Evolutionary conservation across 2,113 vertebrate genomes (phyloP).

Genomic region (Aspiorhynchus laticeps): DNA sequence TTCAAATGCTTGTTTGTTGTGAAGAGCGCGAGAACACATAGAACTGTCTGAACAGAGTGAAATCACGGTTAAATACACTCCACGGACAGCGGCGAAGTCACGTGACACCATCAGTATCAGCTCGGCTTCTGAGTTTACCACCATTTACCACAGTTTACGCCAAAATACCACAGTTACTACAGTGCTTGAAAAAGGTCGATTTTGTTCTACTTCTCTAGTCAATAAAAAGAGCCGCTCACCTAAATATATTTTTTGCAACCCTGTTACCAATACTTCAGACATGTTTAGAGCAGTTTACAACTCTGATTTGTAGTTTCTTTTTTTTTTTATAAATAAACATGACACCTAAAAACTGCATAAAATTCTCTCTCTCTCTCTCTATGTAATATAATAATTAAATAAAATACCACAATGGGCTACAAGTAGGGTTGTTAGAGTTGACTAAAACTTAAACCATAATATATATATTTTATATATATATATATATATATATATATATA

Average conservation of each 20-base stretch:
- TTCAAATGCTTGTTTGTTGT: neutral
- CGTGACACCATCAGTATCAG: conserved; percentile 21
- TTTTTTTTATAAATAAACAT: neutral
- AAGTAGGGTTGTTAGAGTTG: neutral
- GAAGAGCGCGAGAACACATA: neutral
- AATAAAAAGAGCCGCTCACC: neutral
- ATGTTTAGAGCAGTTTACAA: too few species aligned
- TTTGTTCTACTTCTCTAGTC: neutral
- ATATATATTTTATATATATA: too few species aligned
- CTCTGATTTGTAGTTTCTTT: too few species aligned
- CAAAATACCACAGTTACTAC: neutral
- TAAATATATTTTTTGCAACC: neutral
- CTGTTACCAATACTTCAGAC: neutral
- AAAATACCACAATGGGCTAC: neutral
- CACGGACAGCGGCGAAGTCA: neutral
- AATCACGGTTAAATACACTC: conserved; percentile 5
- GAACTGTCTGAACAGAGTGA: neutral
- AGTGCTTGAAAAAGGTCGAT: neutral
- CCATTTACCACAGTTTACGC: neutral
- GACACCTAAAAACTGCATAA: neutral
- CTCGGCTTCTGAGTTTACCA: neutral
- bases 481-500: too few species aligned
- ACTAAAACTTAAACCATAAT: too few species aligned
- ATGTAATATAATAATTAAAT: neutral
- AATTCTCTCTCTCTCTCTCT: too few species aligned